Conservation (phyloP, 2,888 invertebrate genomes). For the Trypoxylon attenuatum region DNA sequence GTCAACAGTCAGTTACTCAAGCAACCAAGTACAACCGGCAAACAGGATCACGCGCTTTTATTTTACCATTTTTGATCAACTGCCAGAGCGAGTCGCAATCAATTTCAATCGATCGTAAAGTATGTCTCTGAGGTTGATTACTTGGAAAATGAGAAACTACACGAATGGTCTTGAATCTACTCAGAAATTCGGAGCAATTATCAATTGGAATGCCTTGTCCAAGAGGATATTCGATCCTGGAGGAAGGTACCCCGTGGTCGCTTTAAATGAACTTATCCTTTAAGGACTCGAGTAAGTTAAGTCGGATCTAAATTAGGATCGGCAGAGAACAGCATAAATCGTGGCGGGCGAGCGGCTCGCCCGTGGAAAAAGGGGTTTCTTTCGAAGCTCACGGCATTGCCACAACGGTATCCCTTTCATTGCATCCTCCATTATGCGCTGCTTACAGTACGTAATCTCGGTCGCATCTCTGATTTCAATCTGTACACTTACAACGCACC, state of each 20-base stretch:
- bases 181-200: no score
- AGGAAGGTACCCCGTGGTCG: background rate
- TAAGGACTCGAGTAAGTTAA: constrained; percentile 19
- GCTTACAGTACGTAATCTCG: constrained; percentile 54
- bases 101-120: no score
- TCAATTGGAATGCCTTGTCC: no score
- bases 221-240: no score
- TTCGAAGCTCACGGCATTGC: constrained; percentile 36
- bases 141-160: no score
- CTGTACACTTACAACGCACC: constrained; percentile 54
- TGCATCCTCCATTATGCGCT: constrained; percentile 54
- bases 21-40: background rate
- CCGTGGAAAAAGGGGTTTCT: constrained; percentile 22
- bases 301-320: constrained; percentile 38
- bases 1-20: background rate
- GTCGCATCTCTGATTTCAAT: constrained; percentile 62
- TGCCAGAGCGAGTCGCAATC: no score
- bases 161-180: no score
- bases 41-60: no score
- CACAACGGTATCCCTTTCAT: constrained; percentile 55
- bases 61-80: no score
- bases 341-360: constrained; percentile 1
- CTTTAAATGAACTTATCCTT: constrained; percentile 44
- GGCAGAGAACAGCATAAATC: background rate
- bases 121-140: no score